Conservation (phyloP, 2,888 invertebrate genomes). For the Vanessa cardui region DNA sequence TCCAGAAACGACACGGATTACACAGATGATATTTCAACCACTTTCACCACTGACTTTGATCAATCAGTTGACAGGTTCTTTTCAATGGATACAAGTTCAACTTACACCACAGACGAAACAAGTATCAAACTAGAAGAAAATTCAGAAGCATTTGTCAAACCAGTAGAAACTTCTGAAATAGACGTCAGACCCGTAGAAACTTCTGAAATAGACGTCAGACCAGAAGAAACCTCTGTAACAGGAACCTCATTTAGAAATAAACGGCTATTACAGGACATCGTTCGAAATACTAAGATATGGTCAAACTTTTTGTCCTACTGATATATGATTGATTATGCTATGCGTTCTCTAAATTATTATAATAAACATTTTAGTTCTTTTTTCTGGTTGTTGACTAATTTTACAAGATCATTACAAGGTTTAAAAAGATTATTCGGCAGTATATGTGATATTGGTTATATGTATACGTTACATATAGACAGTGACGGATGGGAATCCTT, state of each 20-base stretch:
- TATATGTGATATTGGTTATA: too few relatives aligned
- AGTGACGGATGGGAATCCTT: too few relatives aligned
- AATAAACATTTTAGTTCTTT: not conserved
- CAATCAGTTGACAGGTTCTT: conserved; percentile 15
- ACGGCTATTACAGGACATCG: not conserved
- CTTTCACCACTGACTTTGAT: conserved; percentile 6
- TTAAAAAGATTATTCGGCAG: too few relatives aligned
- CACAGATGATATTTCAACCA: conserved; percentile 23
- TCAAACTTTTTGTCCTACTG: not conserved
- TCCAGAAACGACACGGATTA: conserved; percentile 56
- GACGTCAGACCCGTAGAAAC: too few relatives aligned
- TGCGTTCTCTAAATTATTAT: not conserved
- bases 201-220: too few relatives aligned
- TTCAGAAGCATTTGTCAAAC: too few relatives aligned
- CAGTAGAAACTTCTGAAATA: too few relatives aligned
- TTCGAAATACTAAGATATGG: not conserved
- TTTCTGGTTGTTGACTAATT: too few relatives aligned
- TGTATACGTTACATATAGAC: too few relatives aligned
- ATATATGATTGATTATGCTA: not conserved
- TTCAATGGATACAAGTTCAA: not conserved
- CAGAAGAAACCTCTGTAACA: conserved; percentile 3
- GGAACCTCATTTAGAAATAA: not conserved
- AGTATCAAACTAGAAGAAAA: too few relatives aligned
- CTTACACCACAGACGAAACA: too few relatives aligned
- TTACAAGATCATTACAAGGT: too few relatives aligned